Base-by-base conservation (phyloP, 1,140 invertebrate species). In the Colletes gigas region DNA sequence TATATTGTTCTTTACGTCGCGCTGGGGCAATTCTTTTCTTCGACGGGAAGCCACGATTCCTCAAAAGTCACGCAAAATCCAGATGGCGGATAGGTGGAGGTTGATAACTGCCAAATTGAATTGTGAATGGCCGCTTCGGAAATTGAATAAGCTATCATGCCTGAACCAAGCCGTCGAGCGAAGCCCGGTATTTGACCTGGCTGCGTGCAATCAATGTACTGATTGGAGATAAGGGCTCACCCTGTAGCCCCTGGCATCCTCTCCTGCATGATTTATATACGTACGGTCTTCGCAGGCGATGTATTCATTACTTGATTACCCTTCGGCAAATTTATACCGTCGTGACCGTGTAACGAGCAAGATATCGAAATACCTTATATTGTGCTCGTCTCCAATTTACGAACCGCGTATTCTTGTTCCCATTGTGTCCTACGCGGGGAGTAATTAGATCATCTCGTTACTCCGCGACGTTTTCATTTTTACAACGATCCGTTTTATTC, bases 131-230 rank as follows among this genome's bases (percentile, higher is more conserved):
- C 84, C 88, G 91, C 88, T 92, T 91, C 92, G 92, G 92, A 92
- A 92, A 92, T 92, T 92, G 92, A 92, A 92, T 92, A 91, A 92
- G 91, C 91, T 92, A 92, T 92, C 91, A 88, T 91, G 89, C 79
- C 83, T 88, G 88, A 78, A 74, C 81, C 84, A 89, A 90, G 85
- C 82, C 85, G 83, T 81, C 86, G 89, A 89, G 86, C 83, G 82
- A 88, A 90, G 88, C 86, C 88, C 82, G 88, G 89, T 88, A 92
- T 92, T 92, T 92, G 91, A 91, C 90, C 90, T 88, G 90, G 81
- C 90, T 85, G 88, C 83, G 89, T 87, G 88, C 89, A 92, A 92
- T 92, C 92, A 91, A 92, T 92, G 90, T 91, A 91, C 89, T 87
- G 92, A 92, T 92, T 86, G 86, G 85, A 91, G 91, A 92, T 92